A percentile compares a stretch with the other conserved stretches of the same genome.
phyloP scores from a whole-genome alignment of 2,888 invertebrate species.

The Cactoblastis cactorum region DNA sequence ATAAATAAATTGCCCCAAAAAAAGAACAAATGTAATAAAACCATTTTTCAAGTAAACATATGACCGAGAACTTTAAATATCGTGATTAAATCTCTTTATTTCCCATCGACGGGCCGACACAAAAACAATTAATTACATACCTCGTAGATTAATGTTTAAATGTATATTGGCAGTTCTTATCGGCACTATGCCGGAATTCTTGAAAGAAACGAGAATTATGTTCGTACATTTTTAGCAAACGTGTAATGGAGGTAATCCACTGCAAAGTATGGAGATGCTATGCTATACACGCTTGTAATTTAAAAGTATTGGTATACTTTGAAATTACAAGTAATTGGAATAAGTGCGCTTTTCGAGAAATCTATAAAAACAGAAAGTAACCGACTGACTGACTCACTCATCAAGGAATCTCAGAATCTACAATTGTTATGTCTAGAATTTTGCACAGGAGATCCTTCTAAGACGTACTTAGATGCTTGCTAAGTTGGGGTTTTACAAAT shows the following conservation, averaged over 20 bases:
- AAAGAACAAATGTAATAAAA: neutral
- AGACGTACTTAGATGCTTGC: no score
- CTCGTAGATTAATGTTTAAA: slow-evolving; percentile 11
- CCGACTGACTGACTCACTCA: no score
- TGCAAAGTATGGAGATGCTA: neutral
- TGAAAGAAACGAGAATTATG: slow-evolving; percentile 10
- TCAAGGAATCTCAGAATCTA: no score
- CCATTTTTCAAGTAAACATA: slow-evolving; percentile 4
- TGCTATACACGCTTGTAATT: neutral
- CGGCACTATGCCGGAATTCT: slow-evolving; percentile 12
- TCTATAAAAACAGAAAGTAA: no score
- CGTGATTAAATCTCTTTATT: slow-evolving; percentile 11
- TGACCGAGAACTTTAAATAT: slow-evolving; percentile 9
- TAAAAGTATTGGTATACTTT: no score
- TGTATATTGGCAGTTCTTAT: slow-evolving; percentile 12
- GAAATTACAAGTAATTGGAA: no score
- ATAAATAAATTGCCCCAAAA: neutral
- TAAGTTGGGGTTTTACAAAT: no score
- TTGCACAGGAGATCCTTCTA: no score
- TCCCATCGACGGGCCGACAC: slow-evolving; percentile 8
- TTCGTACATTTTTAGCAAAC: neutral
- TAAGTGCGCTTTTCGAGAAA: no score
- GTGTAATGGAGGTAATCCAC: neutral
- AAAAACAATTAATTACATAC: slow-evolving; percentile 11
- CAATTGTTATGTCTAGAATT: no score